Evolutionary conservation across 2,888 invertebrate species (phyloP).

Genomic region (Drosophila mimetica): DNA sequence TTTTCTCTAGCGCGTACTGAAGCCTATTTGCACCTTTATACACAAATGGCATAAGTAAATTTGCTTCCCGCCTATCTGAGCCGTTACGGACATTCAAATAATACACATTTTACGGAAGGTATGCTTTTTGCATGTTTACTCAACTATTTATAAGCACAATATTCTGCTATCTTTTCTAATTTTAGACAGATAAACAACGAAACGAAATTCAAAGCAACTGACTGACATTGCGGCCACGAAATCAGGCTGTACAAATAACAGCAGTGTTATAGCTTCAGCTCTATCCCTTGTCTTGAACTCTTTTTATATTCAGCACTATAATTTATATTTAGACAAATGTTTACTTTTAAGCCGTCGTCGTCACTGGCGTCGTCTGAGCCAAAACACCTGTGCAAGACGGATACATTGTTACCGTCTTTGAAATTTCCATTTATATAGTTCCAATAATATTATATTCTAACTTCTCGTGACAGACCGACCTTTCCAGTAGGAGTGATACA

Average conservation of each 20-base stretch:
- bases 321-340: slow-evolving; percentile 49
- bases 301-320: slow-evolving; percentile 23
- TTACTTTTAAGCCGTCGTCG: slow-evolving; percentile 18
- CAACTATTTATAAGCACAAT: slow-evolving; percentile 73
- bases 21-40: slow-evolving; percentile 20
- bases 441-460: neutral
- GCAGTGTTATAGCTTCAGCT: slow-evolving; percentile 31
- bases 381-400: slow-evolving; percentile 54
- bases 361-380: slow-evolving; percentile 21
- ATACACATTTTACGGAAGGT: slow-evolving; percentile 46
- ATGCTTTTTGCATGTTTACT: slow-evolving; percentile 60
- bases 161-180: slow-evolving; percentile 72
- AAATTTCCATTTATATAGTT: slow-evolving; percentile 2
- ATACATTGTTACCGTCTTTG: neutral
- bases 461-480: neutral
- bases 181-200: slow-evolving; percentile 64
- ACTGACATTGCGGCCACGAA: slow-evolving; percentile 61
- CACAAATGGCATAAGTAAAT: slow-evolving; percentile 1
- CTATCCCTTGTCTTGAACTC: slow-evolving; percentile 11
- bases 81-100: slow-evolving; percentile 10
- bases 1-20: neutral
- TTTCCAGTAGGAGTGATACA: neutral
- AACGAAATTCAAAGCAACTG: slow-evolving; percentile 53
- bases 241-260: slow-evolving; percentile 70
- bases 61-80: slow-evolving; percentile 13